Conservation (phyloP, 2,797 vertebrate genomes). For the Antrozous pallidus region DNA sequence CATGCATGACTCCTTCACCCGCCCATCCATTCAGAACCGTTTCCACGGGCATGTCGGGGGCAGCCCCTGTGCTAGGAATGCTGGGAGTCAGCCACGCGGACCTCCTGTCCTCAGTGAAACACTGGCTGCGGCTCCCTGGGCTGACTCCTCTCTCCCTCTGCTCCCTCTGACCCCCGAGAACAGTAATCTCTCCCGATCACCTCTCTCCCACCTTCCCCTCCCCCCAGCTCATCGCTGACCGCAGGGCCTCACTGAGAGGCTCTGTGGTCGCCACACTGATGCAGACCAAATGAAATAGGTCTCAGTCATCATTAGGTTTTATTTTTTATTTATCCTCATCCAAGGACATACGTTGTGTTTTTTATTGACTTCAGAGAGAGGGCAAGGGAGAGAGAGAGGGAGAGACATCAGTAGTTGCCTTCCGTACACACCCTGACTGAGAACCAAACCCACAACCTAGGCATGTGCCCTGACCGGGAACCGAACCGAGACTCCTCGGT, state of each 20-base stretch:
- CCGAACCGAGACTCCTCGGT: too few relatives aligned
- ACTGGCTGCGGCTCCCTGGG: not conserved
- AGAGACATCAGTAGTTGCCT: not conserved
- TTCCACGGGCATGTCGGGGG: not conserved
- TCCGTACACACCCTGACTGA: too few relatives aligned
- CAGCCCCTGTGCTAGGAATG: not conserved
- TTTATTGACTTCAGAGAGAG: too few relatives aligned
- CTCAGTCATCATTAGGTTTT: not conserved
- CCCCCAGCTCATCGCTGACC: fast-evolving
- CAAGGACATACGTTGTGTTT: too few relatives aligned
- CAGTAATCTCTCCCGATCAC: not conserved
- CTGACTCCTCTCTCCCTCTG: not conserved
- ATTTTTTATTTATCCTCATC: not conserved
- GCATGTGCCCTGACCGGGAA: too few relatives aligned
- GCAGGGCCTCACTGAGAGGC: not conserved
- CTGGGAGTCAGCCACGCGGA: not conserved
- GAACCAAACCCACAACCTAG: too few relatives aligned
- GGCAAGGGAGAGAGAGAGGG: too few relatives aligned
- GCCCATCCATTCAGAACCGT: not conserved
- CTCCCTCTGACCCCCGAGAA: not conserved
- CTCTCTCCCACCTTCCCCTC: not conserved
- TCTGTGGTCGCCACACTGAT: not conserved
- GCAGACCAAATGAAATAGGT: not conserved
- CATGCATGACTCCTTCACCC: not conserved
- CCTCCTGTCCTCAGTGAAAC: not conserved